Conservation (phyloP, 2,113 vertebrate genomes). For the Camarhynchus parvulus region DNA sequence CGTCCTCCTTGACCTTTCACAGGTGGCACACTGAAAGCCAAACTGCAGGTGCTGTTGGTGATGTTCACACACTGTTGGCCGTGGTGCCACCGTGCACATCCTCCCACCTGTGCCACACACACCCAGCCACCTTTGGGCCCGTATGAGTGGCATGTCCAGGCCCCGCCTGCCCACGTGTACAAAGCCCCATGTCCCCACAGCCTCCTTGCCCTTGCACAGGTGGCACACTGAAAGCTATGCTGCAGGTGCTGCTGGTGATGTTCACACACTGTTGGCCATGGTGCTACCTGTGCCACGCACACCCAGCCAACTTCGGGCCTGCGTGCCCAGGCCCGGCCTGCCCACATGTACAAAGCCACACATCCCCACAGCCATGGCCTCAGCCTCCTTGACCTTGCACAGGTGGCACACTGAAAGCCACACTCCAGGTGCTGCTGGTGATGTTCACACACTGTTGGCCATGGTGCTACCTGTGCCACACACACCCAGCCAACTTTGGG, state of each 20-base stretch:
- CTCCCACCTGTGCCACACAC: fast-evolving
- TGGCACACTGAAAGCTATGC: background rate
- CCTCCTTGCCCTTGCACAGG: too few species aligned
- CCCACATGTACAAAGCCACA: fast-evolving
- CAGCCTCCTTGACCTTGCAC: background rate
- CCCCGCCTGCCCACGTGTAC: background rate
- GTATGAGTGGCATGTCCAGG: background rate
- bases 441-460: fast-evolving
- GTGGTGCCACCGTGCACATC: fast-evolving
- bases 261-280: fast-evolving
- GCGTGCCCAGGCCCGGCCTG: background rate
- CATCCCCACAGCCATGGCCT: background rate
- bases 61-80: fast-evolving
- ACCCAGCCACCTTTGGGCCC: background rate
- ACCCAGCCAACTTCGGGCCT: background rate
- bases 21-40: fast-evolving
- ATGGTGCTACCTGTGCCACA: fast-evolving
- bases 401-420: fast-evolving
- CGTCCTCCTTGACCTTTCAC: fast-evolving
- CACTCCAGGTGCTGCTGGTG: fast-evolving
- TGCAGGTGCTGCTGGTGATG: fast-evolving
- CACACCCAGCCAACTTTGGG: background rate
- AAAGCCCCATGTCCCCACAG: too few species aligned
- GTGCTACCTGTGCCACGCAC: fast-evolving
- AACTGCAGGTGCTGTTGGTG: fast-evolving